A percentile compares a stretch with the other conserved stretches of the same genome.
Evolutionary conservation across 2,113 vertebrate species (phyloP).

Genomic region (Melanotaenia duboulayi): DNA sequence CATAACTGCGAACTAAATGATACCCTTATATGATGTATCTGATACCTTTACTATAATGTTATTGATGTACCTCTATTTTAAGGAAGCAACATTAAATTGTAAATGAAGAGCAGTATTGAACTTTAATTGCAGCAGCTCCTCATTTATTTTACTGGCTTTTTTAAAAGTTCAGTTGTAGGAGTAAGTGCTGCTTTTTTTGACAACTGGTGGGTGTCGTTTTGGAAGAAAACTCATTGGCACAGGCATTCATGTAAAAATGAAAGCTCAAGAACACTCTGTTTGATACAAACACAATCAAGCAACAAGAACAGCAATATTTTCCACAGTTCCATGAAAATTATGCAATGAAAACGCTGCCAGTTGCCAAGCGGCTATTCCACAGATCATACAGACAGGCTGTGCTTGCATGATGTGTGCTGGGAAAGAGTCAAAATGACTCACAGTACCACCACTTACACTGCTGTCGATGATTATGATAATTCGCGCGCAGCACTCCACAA

Average conservation of each 20-base stretch:
- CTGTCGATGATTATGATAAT: constrained; percentile 79
- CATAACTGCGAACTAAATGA: neutral
- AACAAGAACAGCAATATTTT: constrained; percentile 46
- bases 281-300: constrained; percentile 37
- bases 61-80: neutral
- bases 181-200: constrained; percentile 53
- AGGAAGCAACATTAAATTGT: neutral
- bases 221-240: constrained; percentile 58
- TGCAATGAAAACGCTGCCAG: constrained; percentile 48
- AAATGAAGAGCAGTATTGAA: neutral
- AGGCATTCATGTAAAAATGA: constrained; percentile 55
- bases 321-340: constrained; percentile 58
- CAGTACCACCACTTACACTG: constrained; percentile 72
- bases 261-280: constrained; percentile 50
- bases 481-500: constrained; percentile 66
- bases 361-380: constrained; percentile 67
- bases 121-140: constrained; percentile 20
- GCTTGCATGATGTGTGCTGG: constrained; percentile 60
- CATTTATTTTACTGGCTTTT: constrained; percentile 30
- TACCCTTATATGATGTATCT: constrained; percentile 2
- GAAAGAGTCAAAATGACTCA: constrained; percentile 73
- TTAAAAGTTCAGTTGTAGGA: constrained; percentile 60
- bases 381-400: constrained; percentile 62
- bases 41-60: neutral
- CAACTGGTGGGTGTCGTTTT: constrained; percentile 67